Percentiles rank a stretch among this genome's conserved stretches.
phyloP scores from a whole-genome alignment of 1,140 invertebrate species.

The Trichonephila inaurata region DNA sequence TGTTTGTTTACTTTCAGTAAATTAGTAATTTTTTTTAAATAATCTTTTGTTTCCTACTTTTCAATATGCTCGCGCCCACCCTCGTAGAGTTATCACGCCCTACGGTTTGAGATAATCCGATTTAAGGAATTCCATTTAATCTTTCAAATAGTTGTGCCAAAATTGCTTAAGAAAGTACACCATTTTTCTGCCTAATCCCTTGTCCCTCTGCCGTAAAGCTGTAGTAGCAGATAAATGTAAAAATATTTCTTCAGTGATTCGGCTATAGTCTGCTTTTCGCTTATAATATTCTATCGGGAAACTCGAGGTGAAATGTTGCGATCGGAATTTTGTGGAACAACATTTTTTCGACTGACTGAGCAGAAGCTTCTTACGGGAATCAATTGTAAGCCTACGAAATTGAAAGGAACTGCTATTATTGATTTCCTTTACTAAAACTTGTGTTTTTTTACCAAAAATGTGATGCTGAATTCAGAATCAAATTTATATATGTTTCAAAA shows the following conservation, averaged over 20 bases:
- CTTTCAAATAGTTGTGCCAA: no score
- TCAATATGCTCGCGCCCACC: no score
- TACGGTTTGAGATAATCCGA: no score
- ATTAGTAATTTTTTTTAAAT: no score
- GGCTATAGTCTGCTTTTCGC: background rate
- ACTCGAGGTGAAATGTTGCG: constrained; percentile 4
- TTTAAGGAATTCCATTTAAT: no score
- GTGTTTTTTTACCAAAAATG: no score
- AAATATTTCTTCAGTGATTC: background rate
- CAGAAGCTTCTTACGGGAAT: background rate
- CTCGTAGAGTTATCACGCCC: no score
- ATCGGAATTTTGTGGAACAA: constrained; percentile 7
- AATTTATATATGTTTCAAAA: no score
- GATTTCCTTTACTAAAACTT: background rate
- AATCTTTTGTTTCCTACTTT: no score
- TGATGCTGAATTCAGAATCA: no score
- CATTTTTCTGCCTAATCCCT: background rate
- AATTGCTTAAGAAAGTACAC: no score
- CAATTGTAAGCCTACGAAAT: background rate
- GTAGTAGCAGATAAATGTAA: background rate
- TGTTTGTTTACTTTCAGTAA: no score
- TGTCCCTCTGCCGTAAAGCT: background rate
- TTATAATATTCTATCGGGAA: background rate
- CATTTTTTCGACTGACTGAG: background rate
- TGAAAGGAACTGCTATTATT: background rate